Conservation (phyloP, 2,797 vertebrate genomes). For the Poecilia gillii region DNA sequence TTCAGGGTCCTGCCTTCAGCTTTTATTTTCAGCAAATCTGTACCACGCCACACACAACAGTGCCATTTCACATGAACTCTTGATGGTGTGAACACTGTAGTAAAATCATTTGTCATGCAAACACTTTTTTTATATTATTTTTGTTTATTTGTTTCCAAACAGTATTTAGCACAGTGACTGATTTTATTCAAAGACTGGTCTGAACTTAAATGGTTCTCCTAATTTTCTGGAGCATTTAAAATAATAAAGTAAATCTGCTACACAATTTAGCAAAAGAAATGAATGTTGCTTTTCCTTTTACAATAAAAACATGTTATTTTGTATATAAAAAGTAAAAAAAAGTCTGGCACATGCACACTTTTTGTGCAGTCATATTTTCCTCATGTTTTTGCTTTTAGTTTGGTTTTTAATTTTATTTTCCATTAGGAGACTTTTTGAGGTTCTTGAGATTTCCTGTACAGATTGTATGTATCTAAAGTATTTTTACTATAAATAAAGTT, state of each 20-base stretch:
- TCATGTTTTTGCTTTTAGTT: slow-evolving; percentile 50
- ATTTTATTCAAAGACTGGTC: slow-evolving; percentile 10
- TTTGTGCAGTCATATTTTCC: slow-evolving; percentile 40
- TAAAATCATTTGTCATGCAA: slow-evolving; percentile 26
- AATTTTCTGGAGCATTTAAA: slow-evolving; percentile 10
- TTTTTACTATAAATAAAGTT: slow-evolving; percentile 86
- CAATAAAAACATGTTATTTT: slow-evolving; percentile 19
- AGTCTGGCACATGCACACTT: slow-evolving; percentile 52
- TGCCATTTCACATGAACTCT: slow-evolving; percentile 50
- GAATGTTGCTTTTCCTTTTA: slow-evolving; percentile 19
- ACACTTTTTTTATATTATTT: slow-evolving; percentile 15
- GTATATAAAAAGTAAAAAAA: slow-evolving; percentile 26
- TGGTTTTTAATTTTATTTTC: slow-evolving; percentile 38
- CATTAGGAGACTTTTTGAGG: slow-evolving; percentile 55
- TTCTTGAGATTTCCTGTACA: slow-evolving; percentile 80
- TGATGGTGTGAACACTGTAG: slow-evolving; percentile 32
- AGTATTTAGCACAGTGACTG: not conserved
- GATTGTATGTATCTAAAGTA: slow-evolving; percentile 86
- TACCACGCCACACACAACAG: slow-evolving; percentile 50
- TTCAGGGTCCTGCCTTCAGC: slow-evolving; percentile 21
- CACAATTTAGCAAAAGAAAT: slow-evolving; percentile 10
- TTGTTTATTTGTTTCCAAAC: slow-evolving; percentile 1
- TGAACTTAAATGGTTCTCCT: not conserved
- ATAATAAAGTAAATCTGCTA: not conserved
- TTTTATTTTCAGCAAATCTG: slow-evolving; percentile 38